phyloP scores from a whole-genome alignment of 2,888 invertebrate species.

The Notodonta dromedarius region DNA sequence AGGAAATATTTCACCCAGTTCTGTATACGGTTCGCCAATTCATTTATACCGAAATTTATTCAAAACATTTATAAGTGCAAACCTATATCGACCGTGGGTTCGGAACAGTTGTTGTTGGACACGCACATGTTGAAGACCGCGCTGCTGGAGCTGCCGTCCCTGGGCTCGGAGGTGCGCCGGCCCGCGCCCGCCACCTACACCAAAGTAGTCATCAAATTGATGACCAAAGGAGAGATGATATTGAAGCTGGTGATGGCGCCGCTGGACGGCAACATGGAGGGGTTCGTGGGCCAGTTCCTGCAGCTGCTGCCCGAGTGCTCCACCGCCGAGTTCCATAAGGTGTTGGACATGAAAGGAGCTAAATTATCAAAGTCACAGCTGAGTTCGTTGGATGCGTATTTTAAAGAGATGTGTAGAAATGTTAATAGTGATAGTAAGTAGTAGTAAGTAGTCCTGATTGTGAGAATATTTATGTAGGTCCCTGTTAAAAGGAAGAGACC shows the following conservation, averaged over 20 bases:
- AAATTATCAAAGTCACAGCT: slow-evolving; percentile 73
- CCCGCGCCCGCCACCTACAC: slow-evolving; percentile 95
- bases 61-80: slow-evolving; percentile 96
- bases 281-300: slow-evolving; percentile 94
- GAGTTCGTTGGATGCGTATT: slow-evolving; percentile 58
- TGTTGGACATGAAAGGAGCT: slow-evolving; percentile 96
- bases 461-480: too few species aligned
- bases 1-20: slow-evolving; percentile 99
- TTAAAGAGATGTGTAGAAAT: slow-evolving; percentile 51
- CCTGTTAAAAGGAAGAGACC: too few species aligned
- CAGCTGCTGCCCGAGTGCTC: slow-evolving; percentile 96
- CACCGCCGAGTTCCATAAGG: slow-evolving; percentile 95
- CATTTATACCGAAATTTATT: slow-evolving; percentile 97
- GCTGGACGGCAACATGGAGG: slow-evolving; percentile 86
- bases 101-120: slow-evolving; percentile 97
- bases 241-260: slow-evolving; percentile 99
- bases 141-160: slow-evolving; percentile 96
- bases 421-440: slow-evolving; percentile 17
- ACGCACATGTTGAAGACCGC: slow-evolving; percentile 98
- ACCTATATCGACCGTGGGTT: slow-evolving; percentile 94
- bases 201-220: slow-evolving; percentile 93
- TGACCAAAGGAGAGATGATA: slow-evolving; percentile 99
- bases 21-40: slow-evolving; percentile 97
- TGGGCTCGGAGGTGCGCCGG: slow-evolving; percentile 93
- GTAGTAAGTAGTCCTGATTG: too few species aligned